A percentile compares a stretch with the other conserved stretches of the same genome.
phyloP scores from a whole-genome alignment of 2,888 invertebrate genomes.

The Lithosia quadra region DNA sequence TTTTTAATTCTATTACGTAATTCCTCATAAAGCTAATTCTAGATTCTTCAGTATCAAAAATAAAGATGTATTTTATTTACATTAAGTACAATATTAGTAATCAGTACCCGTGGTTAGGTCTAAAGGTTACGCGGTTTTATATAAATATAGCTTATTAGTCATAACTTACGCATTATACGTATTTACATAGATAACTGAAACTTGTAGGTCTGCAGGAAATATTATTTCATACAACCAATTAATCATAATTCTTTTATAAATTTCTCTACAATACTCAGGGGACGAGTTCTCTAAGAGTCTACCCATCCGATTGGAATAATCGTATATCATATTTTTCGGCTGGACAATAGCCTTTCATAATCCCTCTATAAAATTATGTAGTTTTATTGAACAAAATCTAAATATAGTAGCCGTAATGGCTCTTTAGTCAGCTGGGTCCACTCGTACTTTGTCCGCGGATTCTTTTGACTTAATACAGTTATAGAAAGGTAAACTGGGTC shows the following conservation, averaged over 20 bases:
- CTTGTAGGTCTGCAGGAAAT: not conserved
- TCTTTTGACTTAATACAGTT: too few species aligned
- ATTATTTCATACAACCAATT: conserved; percentile 5
- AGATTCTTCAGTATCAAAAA: not conserved
- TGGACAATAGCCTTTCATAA: not conserved
- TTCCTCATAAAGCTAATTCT: not conserved
- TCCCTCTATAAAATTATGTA: not conserved
- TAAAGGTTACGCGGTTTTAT: not conserved
- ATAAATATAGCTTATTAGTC: not conserved
- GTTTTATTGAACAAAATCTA: conserved; percentile 5
- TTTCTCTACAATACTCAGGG: not conserved
- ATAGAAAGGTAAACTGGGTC: too few species aligned
- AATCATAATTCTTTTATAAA: conserved; percentile 2
- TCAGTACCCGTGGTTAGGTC: not conserved
- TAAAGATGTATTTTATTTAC: not conserved
- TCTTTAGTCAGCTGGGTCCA: too few species aligned
- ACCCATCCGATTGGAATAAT: conserved; percentile 4
- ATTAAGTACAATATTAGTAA: not conserved
- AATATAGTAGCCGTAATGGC: not conserved
- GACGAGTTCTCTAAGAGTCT: not conserved
- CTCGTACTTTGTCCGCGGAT: too few species aligned
- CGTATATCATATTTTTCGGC: conserved; percentile 4
- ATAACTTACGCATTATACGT: not conserved
- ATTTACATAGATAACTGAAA: too few species aligned
- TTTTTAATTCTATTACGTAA: not conserved